A percentile compares a stretch with the other conserved stretches of the same genome.
These are phyloP conservation scores for Cyrtorhinus lividipennis DNA, from an alignment of 1,140 invertebrate genomes.

Conservation along the genomic window DNA sequence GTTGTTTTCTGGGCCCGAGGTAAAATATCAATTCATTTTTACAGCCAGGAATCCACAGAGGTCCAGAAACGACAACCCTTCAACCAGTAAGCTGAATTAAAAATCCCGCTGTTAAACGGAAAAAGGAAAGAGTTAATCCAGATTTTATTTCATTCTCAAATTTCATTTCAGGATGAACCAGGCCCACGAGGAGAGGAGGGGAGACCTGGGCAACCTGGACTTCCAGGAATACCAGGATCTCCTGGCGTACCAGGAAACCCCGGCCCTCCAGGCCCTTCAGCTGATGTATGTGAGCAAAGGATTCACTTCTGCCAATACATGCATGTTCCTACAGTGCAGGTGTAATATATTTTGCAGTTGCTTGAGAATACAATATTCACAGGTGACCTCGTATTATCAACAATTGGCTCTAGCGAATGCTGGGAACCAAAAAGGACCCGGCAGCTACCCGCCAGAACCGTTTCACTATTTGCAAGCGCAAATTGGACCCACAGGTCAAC, in stretches of 20 bases:
- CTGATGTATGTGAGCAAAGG: constrained; percentile 45
- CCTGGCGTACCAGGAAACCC: constrained; percentile 52
- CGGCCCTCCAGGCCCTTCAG: constrained; percentile 51
- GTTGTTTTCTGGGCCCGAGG: no score
- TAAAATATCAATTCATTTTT: no score
- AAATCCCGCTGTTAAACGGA: no score
- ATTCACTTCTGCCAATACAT: not conserved
- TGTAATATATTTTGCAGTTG: no score
- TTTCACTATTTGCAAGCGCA: constrained; percentile 62
- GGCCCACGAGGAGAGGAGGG: constrained; percentile 42
- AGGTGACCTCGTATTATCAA: constrained; percentile 43
- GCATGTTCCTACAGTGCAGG: not conserved
- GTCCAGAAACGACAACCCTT: no score
- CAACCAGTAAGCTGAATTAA: no score
- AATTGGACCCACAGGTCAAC: constrained; percentile 53
- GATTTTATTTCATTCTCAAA: no score
- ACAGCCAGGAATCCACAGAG: no score
- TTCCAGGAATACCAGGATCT: constrained; percentile 43
- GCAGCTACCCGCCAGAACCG: constrained; percentile 39
- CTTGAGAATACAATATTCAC: no score
- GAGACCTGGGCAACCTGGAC: constrained; percentile 40
- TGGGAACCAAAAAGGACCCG: constrained; percentile 58
- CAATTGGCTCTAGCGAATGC: constrained; percentile 47
- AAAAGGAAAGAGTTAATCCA: no score
- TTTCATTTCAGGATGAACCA: constrained; percentile 32